These are phyloP conservation scores for Anoplopoma fimbria DNA, from an alignment of 2,113 vertebrate species.

Conservation along the genomic window DNA sequence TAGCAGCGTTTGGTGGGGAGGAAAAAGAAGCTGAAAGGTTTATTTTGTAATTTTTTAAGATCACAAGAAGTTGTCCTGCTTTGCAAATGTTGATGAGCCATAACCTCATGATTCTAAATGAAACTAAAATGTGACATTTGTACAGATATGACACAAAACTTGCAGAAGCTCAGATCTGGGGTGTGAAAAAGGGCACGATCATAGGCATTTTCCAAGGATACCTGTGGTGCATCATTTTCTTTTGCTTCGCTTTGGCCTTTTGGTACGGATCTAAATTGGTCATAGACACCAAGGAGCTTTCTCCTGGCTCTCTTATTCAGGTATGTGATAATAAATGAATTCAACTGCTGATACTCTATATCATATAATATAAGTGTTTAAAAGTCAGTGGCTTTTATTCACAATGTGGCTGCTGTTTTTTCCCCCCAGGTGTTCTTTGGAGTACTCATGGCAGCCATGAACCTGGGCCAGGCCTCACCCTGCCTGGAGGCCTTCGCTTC, in stretches of 20 bases:
- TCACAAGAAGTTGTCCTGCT: not conserved
- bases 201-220: conserved; percentile 83
- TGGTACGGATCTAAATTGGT: conserved; percentile 85
- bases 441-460: conserved; percentile 82
- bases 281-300: conserved; percentile 82
- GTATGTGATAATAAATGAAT: conserved; percentile 51
- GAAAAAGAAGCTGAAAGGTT: conserved; percentile 83
- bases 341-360: not conserved
- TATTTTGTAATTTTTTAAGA: not conserved
- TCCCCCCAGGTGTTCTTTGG: conserved; percentile 84
- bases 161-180: conserved; percentile 82
- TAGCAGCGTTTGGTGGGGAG: conserved; percentile 84
- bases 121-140: not conserved
- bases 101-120: not conserved
- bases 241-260: conserved; percentile 84
- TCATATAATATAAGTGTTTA: not conserved
- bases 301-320: conserved; percentile 83
- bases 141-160: conserved; percentile 84
- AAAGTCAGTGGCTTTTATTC: not conserved
- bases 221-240: conserved; percentile 84
- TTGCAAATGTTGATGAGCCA: not conserved
- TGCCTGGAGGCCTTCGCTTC: conserved; percentile 85
- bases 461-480: conserved; percentile 82
- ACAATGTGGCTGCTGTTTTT: not conserved
- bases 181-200: conserved; percentile 81